These are phyloP conservation scores for Coboldia fuscipes DNA, from an alignment of 1,140 invertebrate genomes.

Conservation along the genomic window DNA sequence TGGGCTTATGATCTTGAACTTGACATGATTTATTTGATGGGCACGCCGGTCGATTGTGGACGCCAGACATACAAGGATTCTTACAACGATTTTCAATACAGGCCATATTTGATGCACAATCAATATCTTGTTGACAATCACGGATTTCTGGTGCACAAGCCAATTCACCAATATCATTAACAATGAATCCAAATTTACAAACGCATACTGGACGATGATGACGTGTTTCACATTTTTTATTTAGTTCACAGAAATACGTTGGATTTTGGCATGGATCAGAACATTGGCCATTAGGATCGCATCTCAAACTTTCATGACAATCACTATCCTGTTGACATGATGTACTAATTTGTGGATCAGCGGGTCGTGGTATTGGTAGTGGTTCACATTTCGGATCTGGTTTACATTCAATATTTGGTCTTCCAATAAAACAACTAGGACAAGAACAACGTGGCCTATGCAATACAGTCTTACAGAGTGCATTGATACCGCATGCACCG, in stretches of 20 bases:
- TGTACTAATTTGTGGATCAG: slow-evolving; percentile 23
- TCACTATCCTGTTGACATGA: slow-evolving; percentile 41
- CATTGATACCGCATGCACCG: slow-evolving; percentile 72
- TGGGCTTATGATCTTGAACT: slow-evolving; percentile 61
- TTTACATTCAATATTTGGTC: slow-evolving; percentile 50
- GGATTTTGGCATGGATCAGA: slow-evolving; percentile 48
- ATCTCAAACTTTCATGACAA: slow-evolving; percentile 54
- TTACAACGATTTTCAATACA: slow-evolving; percentile 62
- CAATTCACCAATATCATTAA: slow-evolving; percentile 64
- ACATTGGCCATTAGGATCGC: slow-evolving; percentile 47
- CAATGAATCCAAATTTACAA: slow-evolving; percentile 67
- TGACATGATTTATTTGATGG: slow-evolving; percentile 61
- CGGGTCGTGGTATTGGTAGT: slow-evolving; percentile 21
- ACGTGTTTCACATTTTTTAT: slow-evolving; percentile 72
- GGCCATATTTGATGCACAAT: slow-evolving; percentile 66
- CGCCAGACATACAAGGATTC: slow-evolving; percentile 53
- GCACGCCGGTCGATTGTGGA: slow-evolving; percentile 35
- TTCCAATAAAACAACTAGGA: slow-evolving; percentile 65
- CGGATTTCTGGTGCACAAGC: slow-evolving; percentile 55
- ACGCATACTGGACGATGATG: slow-evolving; percentile 67
- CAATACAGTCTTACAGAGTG: slow-evolving; percentile 59
- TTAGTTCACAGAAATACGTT: slow-evolving; percentile 41
- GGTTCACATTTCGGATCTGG: slow-evolving; percentile 50
- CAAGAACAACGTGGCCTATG: slow-evolving; percentile 70
- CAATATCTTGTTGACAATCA: slow-evolving; percentile 57